Conservation (phyloP, 2,888 invertebrate species). For the Eucera pruinosa region DNA sequence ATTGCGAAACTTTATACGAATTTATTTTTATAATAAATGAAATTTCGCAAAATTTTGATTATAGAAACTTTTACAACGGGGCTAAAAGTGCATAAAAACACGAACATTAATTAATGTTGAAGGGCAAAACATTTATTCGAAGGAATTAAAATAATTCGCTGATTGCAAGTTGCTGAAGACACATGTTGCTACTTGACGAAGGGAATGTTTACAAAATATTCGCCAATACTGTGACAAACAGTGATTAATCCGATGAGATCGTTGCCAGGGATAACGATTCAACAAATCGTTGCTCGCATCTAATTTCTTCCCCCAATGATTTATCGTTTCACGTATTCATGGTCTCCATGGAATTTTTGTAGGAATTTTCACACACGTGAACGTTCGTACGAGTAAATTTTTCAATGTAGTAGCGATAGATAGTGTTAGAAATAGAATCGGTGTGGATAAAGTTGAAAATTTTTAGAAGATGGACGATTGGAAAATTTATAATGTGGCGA, state of each 20-base stretch:
- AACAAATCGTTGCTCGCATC: not conserved
- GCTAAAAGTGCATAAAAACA: too few relatives aligned
- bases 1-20: too few relatives aligned
- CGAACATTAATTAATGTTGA: too few relatives aligned
- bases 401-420: not conserved
- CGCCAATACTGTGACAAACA: constrained; percentile 50
- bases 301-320: not conserved
- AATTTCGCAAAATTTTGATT: too few relatives aligned
- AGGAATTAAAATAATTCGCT: not conserved
- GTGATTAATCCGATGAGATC: constrained; percentile 33
- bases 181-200: not conserved
- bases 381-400: not conserved
- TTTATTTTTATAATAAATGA: too few relatives aligned
- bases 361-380: too few relatives aligned
- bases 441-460: not conserved
- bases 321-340: not conserved
- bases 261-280: constrained; percentile 35
- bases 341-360: too few relatives aligned
- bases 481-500: not conserved
- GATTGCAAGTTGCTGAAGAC: not conserved
- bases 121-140: too few relatives aligned
- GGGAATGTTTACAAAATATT: constrained; percentile 39
- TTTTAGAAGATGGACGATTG: not conserved
- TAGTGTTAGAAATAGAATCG: not conserved
- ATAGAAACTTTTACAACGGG: too few relatives aligned